These are phyloP conservation scores for Philonicus albiceps DNA, from an alignment of 2,888 invertebrate species.

Conservation along the genomic window DNA sequence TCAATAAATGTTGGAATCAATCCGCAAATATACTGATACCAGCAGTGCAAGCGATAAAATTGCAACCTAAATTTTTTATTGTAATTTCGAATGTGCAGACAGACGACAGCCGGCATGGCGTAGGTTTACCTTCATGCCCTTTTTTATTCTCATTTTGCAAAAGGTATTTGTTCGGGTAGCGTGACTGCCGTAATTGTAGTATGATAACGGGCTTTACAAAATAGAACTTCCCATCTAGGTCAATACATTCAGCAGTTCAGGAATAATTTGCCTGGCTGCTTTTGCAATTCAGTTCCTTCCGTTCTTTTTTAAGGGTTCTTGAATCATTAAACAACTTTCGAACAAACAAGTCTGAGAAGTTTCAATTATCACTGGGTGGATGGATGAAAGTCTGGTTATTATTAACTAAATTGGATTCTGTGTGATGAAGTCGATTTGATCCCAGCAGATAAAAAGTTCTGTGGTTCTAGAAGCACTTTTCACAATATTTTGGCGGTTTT, in stretches of 20 bases:
- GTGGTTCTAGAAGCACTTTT: neutral
- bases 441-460: neutral
- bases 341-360: slow-evolving; percentile 37
- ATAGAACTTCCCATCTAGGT: slow-evolving; percentile 19
- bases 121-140: neutral
- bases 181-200: slow-evolving; percentile 17
- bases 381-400: neutral
- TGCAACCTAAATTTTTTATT: neutral
- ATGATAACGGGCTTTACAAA: slow-evolving; percentile 1
- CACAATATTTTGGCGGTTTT: neutral
- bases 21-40: neutral
- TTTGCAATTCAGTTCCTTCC: slow-evolving; percentile 17
- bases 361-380: neutral
- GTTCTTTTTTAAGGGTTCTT: neutral
- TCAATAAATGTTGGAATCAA: neutral
- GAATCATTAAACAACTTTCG: slow-evolving; percentile 24
- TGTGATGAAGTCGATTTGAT: neutral
- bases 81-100: neutral
- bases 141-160: neutral
- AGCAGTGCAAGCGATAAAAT: neutral
- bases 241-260: slow-evolving; percentile 21
- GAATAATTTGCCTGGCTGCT: neutral
- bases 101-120: neutral
- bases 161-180: neutral
- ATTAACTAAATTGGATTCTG: neutral